phyloP scores from a whole-genome alignment of 2,113 vertebrate species.

The Toxotes chatareus region DNA sequence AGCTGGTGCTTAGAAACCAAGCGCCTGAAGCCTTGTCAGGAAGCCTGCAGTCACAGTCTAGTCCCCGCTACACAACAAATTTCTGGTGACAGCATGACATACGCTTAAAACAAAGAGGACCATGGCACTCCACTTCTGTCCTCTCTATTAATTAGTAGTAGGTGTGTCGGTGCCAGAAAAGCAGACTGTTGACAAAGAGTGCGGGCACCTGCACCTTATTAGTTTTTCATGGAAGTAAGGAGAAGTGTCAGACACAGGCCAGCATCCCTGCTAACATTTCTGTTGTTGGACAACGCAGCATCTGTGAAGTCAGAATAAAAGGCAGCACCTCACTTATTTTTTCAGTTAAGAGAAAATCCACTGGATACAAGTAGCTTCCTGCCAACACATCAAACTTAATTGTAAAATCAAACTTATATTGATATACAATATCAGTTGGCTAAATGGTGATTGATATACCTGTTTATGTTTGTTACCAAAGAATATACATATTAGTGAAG shows the following conservation, averaged over 20 bases:
- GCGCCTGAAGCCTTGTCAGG: conserved; percentile 59
- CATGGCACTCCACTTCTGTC: conserved; percentile 39
- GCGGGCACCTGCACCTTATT: conserved; percentile 36
- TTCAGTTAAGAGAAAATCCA: too few species aligned
- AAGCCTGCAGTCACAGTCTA: conserved; percentile 51
- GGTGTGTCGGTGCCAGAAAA: conserved; percentile 29
- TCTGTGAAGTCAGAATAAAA: neutral
- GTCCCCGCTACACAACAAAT: conserved; percentile 52
- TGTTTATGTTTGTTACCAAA: neutral
- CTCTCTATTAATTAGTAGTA: conserved; percentile 60
- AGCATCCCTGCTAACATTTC: neutral
- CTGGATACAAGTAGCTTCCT: neutral
- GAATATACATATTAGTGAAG: neutral
- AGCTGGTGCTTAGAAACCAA: conserved; percentile 63
- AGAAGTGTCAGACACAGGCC: conserved; percentile 14
- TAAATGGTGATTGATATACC: neutral
- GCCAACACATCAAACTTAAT: neutral
- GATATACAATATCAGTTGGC: neutral
- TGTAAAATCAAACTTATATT: neutral
- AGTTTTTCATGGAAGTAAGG: conserved; percentile 19
- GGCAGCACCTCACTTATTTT: neutral
- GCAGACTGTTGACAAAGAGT: conserved; percentile 40
- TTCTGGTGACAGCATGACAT: conserved; percentile 67
- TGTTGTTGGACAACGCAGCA: neutral
- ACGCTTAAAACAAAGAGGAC: conserved; percentile 47